These are phyloP conservation scores for Microtus obscurus DNA, from an alignment of 2,797 vertebrate genomes.

Conservation along the genomic window DNA sequence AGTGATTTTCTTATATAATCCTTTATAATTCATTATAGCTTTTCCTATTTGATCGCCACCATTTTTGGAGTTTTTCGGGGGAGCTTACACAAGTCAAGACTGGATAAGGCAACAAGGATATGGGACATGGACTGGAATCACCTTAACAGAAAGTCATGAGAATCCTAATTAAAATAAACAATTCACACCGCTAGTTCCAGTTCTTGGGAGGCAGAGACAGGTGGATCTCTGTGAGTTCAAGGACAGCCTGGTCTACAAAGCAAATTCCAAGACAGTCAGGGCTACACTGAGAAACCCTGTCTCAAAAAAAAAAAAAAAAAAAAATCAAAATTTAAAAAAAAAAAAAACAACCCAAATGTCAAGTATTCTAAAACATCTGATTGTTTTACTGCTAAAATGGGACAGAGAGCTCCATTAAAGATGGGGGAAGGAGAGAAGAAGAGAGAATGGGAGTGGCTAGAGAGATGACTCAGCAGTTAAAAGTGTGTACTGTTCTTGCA, in stretches of 20 bases:
- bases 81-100: neutral
- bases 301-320: neutral
- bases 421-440: neutral
- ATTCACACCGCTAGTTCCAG: neutral
- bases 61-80: neutral
- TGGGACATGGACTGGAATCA: neutral
- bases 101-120: neutral
- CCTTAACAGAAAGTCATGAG: neutral
- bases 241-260: neutral
- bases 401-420: neutral
- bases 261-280: neutral
- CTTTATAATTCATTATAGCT: neutral
- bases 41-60: neutral
- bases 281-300: neutral
- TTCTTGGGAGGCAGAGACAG: neutral
- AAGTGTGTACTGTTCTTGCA: neutral
- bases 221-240: neutral
- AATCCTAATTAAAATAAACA: slow-evolving; percentile 32
- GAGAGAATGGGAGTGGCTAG: neutral
- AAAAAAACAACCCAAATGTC: neutral
- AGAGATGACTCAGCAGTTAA: neutral
- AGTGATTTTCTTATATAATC: neutral
- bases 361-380: neutral
- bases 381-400: neutral
- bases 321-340: neutral